phyloP scores from a whole-genome alignment of 2,113 vertebrate species.

The Ciconia stormi region DNA sequence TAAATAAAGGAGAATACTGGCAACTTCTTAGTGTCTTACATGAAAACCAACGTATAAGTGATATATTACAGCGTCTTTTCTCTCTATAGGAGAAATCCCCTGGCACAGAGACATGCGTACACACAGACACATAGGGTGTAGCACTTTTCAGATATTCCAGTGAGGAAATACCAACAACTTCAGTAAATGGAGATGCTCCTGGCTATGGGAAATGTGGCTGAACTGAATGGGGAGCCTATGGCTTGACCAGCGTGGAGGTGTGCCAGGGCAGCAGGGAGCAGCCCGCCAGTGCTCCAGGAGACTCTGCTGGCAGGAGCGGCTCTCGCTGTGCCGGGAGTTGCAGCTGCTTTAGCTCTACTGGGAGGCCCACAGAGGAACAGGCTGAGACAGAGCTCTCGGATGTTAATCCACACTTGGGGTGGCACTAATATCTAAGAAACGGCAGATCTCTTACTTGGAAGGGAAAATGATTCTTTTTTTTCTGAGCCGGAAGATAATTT shows the following conservation, averaged over 20 bases:
- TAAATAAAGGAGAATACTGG: background rate
- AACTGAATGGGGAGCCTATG: background rate
- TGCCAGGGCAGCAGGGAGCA: background rate
- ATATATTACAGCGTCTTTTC: accelerated
- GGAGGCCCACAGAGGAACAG: background rate
- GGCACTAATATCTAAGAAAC: background rate
- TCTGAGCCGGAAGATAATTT: background rate
- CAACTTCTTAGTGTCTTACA: background rate
- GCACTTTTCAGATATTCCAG: background rate
- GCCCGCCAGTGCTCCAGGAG: background rate
- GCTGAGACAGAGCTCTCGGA: background rate
- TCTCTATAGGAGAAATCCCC: background rate
- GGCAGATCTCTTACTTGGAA: background rate
- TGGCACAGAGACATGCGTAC: accelerated
- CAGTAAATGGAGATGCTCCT: background rate
- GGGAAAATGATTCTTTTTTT: background rate
- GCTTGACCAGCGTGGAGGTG: background rate
- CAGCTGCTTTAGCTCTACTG: background rate
- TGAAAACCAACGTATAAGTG: accelerated
- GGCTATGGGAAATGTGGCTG: background rate
- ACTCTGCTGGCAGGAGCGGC: background rate
- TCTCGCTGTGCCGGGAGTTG: background rate
- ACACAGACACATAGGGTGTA: accelerated
- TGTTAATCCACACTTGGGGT: background rate
- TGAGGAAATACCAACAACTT: accelerated